phyloP scores from a whole-genome alignment of 2,888 invertebrate genomes.

The Ectobius pallidus region DNA sequence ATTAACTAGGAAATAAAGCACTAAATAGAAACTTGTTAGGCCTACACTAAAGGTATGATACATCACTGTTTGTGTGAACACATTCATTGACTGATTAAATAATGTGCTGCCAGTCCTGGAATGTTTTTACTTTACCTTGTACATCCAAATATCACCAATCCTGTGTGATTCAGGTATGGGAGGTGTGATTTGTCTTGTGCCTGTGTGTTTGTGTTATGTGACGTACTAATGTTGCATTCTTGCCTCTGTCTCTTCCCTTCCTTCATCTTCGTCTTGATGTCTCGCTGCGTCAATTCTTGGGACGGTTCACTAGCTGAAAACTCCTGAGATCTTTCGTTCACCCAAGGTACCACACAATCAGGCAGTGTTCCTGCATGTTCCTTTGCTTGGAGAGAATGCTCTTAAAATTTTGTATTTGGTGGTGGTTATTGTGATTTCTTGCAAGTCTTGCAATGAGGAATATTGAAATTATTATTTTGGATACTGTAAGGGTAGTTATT shows the following conservation, averaged over 20 bases:
- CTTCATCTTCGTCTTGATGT: conserved; percentile 18
- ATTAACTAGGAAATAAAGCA: no score
- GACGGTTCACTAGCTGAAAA: conserved; percentile 37
- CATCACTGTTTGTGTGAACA: no score
- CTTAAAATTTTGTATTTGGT: not conserved
- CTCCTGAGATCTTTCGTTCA: conserved; percentile 41
- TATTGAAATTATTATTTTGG: no score
- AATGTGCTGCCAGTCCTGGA: no score
- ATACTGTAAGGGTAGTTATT: no score
- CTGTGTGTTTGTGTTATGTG: conserved; percentile 24
- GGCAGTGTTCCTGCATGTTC: conserved; percentile 26
- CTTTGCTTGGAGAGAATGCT: conserved; percentile 12
- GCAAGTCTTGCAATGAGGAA: no score
- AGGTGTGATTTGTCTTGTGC: conserved; percentile 1
- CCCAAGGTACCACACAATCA: conserved; percentile 39
- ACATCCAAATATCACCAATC: no score
- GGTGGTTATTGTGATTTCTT: not conserved
- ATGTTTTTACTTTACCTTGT: no score
- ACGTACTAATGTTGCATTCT: conserved; percentile 40
- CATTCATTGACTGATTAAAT: no score
- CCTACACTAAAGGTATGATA: no score
- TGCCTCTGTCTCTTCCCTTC: conserved; percentile 29
- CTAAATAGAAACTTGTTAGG: no score
- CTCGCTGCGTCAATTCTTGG: conserved; percentile 20
- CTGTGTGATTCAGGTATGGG: not conserved